These are phyloP conservation scores for Uloborus plumipes DNA, from an alignment of 2,888 invertebrate species.

Conservation along the genomic window DNA sequence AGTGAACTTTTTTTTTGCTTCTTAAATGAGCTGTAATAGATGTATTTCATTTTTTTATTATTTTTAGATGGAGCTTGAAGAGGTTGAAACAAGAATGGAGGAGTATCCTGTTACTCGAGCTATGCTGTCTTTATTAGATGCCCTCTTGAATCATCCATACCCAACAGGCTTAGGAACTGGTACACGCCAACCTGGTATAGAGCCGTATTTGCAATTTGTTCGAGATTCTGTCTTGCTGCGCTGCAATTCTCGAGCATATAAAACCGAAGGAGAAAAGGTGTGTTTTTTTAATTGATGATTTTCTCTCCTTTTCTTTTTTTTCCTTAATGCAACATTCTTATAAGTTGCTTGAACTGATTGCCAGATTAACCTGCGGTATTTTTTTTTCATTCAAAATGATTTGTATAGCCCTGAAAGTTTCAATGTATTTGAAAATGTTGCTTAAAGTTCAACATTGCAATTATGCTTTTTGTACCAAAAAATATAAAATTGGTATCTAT, in stretches of 20 bases:
- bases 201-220: constrained; percentile 89
- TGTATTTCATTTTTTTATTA: not conserved
- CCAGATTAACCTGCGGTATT: not conserved
- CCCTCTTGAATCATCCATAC: constrained; percentile 80
- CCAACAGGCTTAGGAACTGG: constrained; percentile 81
- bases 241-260: constrained; percentile 85
- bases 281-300: not conserved
- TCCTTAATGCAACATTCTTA: not conserved
- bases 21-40: not conserved
- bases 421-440: too few species aligned
- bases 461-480: too few species aligned
- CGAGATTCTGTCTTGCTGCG: constrained; percentile 84
- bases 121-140: constrained; percentile 81
- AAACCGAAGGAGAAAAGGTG: constrained; percentile 81
- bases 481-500: too few species aligned
- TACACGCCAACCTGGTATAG: constrained; percentile 84
- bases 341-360: not conserved
- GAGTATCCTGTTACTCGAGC: constrained; percentile 90
- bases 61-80: constrained; percentile 83
- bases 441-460: too few species aligned
- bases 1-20: not conserved
- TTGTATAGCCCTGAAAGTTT: too few species aligned
- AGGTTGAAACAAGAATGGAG: constrained; percentile 91
- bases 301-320: not conserved
- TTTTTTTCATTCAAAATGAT: too few species aligned